Percentiles rank a stretch among this genome's conserved stretches.
These are phyloP conservation scores for Scaptomyza tumidula DNA, from an alignment of 2,888 invertebrate genomes.

Conservation along the genomic window DNA sequence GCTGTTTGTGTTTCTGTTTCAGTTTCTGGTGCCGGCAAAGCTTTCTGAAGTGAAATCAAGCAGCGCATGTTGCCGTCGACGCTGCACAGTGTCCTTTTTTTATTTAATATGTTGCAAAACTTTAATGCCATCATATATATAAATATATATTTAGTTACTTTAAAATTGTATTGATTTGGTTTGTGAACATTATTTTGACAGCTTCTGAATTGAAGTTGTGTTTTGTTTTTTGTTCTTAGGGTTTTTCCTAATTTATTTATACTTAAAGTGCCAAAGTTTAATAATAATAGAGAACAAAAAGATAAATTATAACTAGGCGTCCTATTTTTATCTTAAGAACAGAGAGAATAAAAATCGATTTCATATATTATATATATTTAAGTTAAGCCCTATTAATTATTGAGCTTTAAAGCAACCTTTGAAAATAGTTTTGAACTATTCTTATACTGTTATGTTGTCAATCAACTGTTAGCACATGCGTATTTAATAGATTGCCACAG, in stretches of 20 bases:
- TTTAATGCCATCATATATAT: background rate
- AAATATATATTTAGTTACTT: background rate
- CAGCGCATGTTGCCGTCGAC: conserved; percentile 45
- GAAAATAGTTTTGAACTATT: background rate
- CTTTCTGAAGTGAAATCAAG: conserved; percentile 75
- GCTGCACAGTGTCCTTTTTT: conserved; percentile 34
- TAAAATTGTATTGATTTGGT: background rate
- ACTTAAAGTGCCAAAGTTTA: too few relatives aligned
- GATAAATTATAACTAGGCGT: too few relatives aligned
- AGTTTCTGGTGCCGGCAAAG: conserved; percentile 67
- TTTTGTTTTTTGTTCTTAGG: too few relatives aligned
- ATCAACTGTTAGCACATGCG: background rate
- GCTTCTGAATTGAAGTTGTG: too few relatives aligned
- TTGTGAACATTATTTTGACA: background rate
- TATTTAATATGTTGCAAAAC: background rate
- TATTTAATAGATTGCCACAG: conserved; percentile 8
- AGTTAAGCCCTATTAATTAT: too few relatives aligned
- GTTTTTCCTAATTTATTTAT: too few relatives aligned
- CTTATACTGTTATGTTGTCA: background rate
- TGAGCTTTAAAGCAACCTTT: background rate
- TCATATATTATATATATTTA: background rate
- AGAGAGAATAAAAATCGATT: background rate
- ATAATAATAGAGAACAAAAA: too few relatives aligned
- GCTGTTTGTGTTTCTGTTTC: conserved; percentile 61
- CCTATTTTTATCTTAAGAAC: too few relatives aligned